Base-by-base conservation (phyloP, 2,888 invertebrate genomes). In the Sipha maydis region DNA sequence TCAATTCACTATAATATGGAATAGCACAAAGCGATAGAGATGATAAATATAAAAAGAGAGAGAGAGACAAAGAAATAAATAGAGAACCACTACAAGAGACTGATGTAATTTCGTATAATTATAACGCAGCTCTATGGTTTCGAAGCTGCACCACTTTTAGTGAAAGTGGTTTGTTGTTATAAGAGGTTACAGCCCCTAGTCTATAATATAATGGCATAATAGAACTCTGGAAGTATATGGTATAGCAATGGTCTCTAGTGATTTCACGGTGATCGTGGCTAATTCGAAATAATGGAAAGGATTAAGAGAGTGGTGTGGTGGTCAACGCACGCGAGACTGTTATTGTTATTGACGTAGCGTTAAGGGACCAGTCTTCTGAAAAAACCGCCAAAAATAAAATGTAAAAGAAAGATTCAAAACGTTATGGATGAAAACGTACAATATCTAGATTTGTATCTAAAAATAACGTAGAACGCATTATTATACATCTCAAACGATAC, bases 211-310 rank as follows among this genome's bases (percentile, higher is more conserved):
- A 75, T 75, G 77, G 54, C 8, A 69, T 69, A 77, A 85, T 69
- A 67, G 85, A 77, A 25, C 31, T 19, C 25, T 41, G 38, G 41
- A 31, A 61, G 61, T 61, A 61, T 8, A 61, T 5, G 19, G 25
- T 21, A 61, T 61, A 61, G 25, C 69, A 69, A 28, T 7, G 28
- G 31, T 38, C 85, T 48, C 85, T 67, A 31, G 85, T 48, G 85
- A 69, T 77, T 85, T 69, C 61, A 67, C 28, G 75, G 48, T 25
- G 76, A 31, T 25, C 76, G 69, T 34, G 48, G 77, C 77, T 77
- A 85, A 85, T 85, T 85, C 48, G 34, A 77, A 77, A 48, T 85
- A 85, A 85, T 85, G 85, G 85, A 85, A 85, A 77, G 67, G 85
- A 85, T 85, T 85, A 85, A 85, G 77, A 77, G 67, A 85, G 67